phyloP scores from a whole-genome alignment of 2,113 vertebrate species.

The Platichthys flesus region DNA sequence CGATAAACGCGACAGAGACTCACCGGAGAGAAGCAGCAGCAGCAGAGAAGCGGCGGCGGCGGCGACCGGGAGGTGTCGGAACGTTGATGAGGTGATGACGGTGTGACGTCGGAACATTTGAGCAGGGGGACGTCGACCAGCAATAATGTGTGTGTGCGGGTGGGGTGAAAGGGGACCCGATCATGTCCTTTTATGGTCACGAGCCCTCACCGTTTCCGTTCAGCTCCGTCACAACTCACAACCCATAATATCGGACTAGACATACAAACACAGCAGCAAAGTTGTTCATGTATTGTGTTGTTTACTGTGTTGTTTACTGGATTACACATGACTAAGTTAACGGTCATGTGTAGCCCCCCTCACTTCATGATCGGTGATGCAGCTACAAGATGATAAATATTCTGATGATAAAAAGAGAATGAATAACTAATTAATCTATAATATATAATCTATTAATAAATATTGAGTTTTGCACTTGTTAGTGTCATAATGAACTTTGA shows the following conservation, averaged over 20 bases:
- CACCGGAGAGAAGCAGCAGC: conserved; percentile 61
- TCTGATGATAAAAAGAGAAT: no score
- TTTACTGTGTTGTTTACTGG: no score
- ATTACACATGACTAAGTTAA: no score
- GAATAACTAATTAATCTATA: no score
- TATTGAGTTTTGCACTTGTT: no score
- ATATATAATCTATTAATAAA: no score
- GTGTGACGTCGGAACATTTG: conserved; percentile 7
- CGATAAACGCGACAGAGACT: neutral
- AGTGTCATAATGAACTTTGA: no score
- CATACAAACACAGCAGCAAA: neutral
- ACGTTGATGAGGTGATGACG: neutral
- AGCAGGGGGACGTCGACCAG: neutral
- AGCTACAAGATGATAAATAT: no score
- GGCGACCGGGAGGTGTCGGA: neutral
- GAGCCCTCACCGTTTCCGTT: neutral
- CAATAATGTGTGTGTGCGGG: neutral
- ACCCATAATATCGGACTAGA: neutral
- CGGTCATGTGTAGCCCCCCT: no score
- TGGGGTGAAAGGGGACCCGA: neutral
- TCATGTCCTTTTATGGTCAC: conserved; percentile 88
- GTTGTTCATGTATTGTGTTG: neutral
- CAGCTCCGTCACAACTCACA: neutral
- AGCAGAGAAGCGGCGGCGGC: neutral
- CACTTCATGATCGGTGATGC: no score